Evolutionary conservation across 1,140 invertebrate genomes (phyloP).

Genomic region (Sitobion miscanthi): DNA sequence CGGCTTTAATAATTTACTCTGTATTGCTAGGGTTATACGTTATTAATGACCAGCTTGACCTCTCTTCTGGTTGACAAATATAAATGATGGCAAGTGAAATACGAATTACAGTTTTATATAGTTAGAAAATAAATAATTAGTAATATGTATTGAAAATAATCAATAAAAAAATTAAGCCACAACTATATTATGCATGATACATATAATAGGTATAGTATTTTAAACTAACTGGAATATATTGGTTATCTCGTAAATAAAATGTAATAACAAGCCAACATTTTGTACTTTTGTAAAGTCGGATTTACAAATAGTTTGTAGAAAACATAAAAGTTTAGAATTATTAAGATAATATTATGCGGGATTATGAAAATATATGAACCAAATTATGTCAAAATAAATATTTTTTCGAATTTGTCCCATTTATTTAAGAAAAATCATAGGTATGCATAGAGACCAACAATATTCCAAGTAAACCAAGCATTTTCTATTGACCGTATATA

Average conservation of each 20-base stretch:
- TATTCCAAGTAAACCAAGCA: neutral
- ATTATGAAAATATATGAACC: neutral
- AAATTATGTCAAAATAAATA: neutral
- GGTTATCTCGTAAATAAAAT: neutral
- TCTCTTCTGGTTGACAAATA: slow-evolving; percentile 56
- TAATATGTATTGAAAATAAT: slow-evolving; percentile 13
- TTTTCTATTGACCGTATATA: neutral
- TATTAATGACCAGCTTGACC: slow-evolving; percentile 55
- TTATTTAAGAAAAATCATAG: neutral
- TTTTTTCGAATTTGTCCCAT: neutral
- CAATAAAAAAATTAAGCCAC: slow-evolving; percentile 9
- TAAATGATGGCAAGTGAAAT: slow-evolving; percentile 52
- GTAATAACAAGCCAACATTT: neutral
- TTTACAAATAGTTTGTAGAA: too few relatives aligned
- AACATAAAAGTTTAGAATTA: neutral
- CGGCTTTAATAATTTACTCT: slow-evolving; percentile 54
- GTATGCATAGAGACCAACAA: neutral
- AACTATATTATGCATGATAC: neutral
- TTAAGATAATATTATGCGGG: neutral
- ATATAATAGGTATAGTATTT: neutral
- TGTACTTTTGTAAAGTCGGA: neutral
- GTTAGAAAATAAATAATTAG: slow-evolving; percentile 10
- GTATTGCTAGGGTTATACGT: slow-evolving; percentile 49
- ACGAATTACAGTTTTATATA: slow-evolving; percentile 43
- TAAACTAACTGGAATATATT: neutral